These are phyloP conservation scores for Megatriorchis doriae DNA, from an alignment of 2,113 vertebrate genomes.

Conservation along the genomic window DNA sequence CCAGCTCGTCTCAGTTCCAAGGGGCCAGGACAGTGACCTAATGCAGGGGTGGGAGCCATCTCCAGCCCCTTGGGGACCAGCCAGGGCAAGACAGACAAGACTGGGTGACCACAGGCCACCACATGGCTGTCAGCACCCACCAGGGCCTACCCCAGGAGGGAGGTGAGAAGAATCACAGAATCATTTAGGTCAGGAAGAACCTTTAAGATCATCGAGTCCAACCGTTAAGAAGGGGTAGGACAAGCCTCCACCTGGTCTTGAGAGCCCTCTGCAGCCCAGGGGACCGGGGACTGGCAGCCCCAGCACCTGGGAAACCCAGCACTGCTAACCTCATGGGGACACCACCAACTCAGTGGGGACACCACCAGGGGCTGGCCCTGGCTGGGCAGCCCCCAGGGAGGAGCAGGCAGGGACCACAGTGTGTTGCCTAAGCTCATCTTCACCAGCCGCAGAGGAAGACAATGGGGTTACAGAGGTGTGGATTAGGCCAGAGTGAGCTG, in stretches of 20 bases:
- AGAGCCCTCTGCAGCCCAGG: neutral
- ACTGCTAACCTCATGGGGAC: neutral
- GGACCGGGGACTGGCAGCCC: fast-evolving
- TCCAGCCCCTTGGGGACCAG: neutral
- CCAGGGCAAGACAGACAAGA: neutral
- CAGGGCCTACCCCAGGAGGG: neutral
- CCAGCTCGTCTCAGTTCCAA: neutral
- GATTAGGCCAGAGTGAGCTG: constrained; percentile 18
- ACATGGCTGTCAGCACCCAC: neutral
- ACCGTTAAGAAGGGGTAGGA: neutral
- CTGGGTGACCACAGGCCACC: neutral
- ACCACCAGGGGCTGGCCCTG: neutral
- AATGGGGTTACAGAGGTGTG: neutral
- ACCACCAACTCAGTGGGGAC: neutral
- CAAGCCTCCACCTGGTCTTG: neutral
- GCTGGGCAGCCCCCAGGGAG: neutral
- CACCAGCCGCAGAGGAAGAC: neutral
- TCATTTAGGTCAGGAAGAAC: too few relatives aligned
- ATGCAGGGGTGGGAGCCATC: neutral
- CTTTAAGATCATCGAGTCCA: too few relatives aligned
- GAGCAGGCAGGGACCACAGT: neutral
- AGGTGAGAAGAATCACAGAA: neutral
- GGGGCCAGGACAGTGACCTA: neutral
- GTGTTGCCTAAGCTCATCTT: neutral
- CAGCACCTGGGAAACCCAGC: neutral